These are phyloP conservation scores for Tryphoninae sp. DNA, from an alignment of 2,888 invertebrate species.

Conservation along the genomic window DNA sequence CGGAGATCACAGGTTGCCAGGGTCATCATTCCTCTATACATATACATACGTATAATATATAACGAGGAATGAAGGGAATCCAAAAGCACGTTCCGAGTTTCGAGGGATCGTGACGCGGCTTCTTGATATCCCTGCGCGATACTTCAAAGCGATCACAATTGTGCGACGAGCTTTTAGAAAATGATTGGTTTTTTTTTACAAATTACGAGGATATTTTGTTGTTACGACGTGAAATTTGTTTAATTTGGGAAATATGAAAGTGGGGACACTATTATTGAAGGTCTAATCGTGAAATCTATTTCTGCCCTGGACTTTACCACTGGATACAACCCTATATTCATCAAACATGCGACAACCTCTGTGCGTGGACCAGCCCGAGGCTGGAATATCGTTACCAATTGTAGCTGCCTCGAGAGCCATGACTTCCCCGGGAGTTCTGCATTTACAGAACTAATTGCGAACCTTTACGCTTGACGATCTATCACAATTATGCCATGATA, in stretches of 20 bases:
- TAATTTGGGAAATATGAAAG: no score
- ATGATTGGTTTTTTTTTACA: no score
- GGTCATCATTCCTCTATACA: not conserved
- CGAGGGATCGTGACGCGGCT: conserved; percentile 31
- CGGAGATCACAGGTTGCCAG: conserved; percentile 3
- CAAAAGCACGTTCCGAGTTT: conserved; percentile 34
- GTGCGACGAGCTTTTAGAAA: no score
- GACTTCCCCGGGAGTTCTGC: conserved; percentile 49
- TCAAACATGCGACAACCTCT: not conserved
- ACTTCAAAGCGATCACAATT: no score
- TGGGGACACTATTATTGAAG: no score
- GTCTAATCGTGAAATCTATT: not conserved
- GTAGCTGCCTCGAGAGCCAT: conserved; percentile 52
- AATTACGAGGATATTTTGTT: no score
- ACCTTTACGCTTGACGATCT: conserved; percentile 62
- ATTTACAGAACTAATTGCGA: conserved; percentile 65
- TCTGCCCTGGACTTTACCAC: not conserved
- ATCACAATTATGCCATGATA: conserved; percentile 63
- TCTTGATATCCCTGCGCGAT: not conserved
- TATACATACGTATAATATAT: not conserved
- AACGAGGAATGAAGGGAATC: not conserved
- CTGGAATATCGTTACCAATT: conserved; percentile 53
- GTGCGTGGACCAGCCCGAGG: conserved; percentile 28
- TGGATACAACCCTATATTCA: conserved; percentile 5
- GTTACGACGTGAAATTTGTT: no score